phyloP scores from a whole-genome alignment of 2,797 vertebrate species.

The Lindbergichthys nudifrons region DNA sequence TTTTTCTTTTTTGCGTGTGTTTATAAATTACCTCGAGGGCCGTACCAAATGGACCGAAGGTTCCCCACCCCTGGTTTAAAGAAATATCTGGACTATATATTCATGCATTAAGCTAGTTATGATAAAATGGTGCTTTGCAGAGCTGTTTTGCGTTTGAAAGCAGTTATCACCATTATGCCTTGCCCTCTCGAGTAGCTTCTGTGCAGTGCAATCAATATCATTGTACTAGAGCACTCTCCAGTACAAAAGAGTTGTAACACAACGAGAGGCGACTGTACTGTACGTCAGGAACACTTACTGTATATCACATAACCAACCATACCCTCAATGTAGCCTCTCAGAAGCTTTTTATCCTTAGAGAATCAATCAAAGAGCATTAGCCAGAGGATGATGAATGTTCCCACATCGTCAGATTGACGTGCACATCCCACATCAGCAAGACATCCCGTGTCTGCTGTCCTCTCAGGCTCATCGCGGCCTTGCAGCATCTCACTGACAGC shows the following conservation, averaged over 20 bases:
- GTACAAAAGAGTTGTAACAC: conserved; percentile 58
- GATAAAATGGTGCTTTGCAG: conserved; percentile 11
- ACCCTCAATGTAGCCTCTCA: conserved; percentile 54
- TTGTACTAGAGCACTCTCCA: conserved; percentile 33
- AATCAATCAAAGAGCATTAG: conserved; percentile 75
- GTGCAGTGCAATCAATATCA: conserved; percentile 46
- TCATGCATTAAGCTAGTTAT: neutral
- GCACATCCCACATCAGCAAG: conserved; percentile 57
- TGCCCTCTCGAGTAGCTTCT: conserved; percentile 11
- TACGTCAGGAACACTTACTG: conserved; percentile 61
- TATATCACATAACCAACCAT: conserved; percentile 32
- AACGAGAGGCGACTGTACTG: conserved; percentile 31
- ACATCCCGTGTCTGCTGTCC: conserved; percentile 35
- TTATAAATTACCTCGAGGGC: too few relatives aligned
- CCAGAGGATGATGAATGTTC: conserved; percentile 74
- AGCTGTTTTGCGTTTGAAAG: conserved; percentile 23
- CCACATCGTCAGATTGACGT: conserved; percentile 68
- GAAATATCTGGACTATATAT: conserved; percentile 10
- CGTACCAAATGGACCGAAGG: too few relatives aligned
- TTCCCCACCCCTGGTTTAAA: neutral
- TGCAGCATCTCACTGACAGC: conserved; percentile 43
- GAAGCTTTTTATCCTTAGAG: conserved; percentile 67
- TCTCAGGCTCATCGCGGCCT: conserved; percentile 8
- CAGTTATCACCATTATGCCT: conserved; percentile 26
- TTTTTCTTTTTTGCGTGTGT: too few relatives aligned